Percentiles rank a stretch among this genome's conserved stretches.
Evolutionary conservation across 1,140 invertebrate species (phyloP).

Genomic region (Diorhabda carinulata): DNA sequence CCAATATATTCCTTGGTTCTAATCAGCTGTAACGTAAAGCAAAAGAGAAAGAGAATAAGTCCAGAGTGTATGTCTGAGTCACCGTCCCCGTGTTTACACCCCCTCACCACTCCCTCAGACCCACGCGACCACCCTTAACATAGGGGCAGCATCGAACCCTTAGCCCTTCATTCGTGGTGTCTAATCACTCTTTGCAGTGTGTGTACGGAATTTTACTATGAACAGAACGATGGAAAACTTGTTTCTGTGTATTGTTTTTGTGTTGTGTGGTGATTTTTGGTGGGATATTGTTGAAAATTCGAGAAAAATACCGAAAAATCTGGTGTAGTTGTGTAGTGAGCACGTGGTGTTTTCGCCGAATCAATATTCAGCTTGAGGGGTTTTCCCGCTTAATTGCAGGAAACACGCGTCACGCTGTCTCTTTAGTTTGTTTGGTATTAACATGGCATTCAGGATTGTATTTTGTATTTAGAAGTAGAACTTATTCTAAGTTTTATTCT

Average conservation of each 20-base stretch:
- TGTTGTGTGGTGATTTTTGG: conserved; percentile 5
- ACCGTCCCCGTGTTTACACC: conserved; percentile 28
- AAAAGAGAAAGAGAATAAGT: neutral
- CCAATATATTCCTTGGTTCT: neutral
- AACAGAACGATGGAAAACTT: conserved; percentile 22
- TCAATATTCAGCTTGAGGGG: conserved; percentile 10
- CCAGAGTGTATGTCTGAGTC: conserved; percentile 29
- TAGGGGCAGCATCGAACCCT: conserved; percentile 20
- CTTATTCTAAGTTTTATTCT: neutral
- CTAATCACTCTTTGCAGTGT: conserved; percentile 37
- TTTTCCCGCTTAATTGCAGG: neutral
- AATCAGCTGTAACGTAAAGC: conserved; percentile 9
- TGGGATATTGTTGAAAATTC: neutral
- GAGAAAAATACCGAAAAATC: neutral
- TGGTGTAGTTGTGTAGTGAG: conserved; percentile 4
- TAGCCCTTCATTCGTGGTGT: conserved; percentile 33
- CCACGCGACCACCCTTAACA: conserved; percentile 22
- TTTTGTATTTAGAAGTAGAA: neutral
- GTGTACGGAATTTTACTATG: conserved; percentile 32
- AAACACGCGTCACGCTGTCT: neutral
- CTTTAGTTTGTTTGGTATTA: neutral
- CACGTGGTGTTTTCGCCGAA: conserved; percentile 9
- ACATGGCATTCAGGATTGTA: neutral
- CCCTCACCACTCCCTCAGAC: conserved; percentile 24
- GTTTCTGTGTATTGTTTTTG: conserved; percentile 1